phyloP scores from a whole-genome alignment of 2,113 vertebrate species.

The Sprattus sprattus region DNA sequence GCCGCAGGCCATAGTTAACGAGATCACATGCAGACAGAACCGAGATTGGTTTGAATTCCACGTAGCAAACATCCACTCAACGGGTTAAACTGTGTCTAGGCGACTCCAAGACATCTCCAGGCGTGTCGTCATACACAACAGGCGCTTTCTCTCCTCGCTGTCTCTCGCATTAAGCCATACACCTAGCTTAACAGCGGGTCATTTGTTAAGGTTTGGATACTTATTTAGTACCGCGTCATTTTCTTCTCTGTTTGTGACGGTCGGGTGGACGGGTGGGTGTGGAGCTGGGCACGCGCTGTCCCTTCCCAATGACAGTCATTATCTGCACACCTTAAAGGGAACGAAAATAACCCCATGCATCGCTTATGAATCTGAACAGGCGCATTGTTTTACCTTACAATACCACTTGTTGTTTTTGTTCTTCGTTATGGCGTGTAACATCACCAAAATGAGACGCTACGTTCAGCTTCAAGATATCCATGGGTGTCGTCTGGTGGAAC shows the following conservation, averaged over 20 bases:
- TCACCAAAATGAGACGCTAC: not conserved
- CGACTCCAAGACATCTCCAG: constrained; percentile 47
- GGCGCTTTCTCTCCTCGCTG: not conserved
- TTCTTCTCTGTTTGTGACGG: constrained; percentile 19
- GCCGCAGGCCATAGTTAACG: not conserved
- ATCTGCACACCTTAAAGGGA: constrained; percentile 21
- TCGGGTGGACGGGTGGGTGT: constrained; percentile 30
- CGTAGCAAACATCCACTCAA: constrained; percentile 28
- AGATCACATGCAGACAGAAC: constrained; percentile 15
- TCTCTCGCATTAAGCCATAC: not conserved
- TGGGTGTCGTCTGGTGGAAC: constrained; percentile 14
- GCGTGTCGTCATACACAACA: constrained; percentile 38
- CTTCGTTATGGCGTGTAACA: not conserved
- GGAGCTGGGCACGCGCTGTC: constrained; percentile 27
- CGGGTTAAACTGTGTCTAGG: constrained; percentile 55
- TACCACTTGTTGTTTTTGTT: not conserved
- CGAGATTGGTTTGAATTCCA: constrained; percentile 40
- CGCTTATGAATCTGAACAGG: not conserved
- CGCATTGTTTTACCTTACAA: not conserved
- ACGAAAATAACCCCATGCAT: not conserved
- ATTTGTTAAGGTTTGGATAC: not conserved
- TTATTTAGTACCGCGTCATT: not conserved
- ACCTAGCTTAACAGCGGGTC: not conserved
- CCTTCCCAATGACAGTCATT: constrained; percentile 46
- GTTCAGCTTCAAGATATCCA: not conserved